Conservation (phyloP, 2,113 vertebrate genomes). For the Cinclus cinclus region DNA sequence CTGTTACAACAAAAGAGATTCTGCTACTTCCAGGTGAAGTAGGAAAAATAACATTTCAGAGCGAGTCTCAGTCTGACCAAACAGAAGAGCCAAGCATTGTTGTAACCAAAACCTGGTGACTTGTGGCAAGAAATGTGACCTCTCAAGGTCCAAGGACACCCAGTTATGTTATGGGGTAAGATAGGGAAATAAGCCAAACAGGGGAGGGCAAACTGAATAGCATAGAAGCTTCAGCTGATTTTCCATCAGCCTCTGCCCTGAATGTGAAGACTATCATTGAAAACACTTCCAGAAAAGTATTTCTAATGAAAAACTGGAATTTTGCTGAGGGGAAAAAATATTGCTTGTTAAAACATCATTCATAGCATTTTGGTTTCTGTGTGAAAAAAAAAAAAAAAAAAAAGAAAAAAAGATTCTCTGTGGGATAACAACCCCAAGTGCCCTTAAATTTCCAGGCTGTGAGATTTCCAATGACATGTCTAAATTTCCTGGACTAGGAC, state of each 20-base stretch:
- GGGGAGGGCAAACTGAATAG: neutral
- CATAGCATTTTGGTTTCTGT: neutral
- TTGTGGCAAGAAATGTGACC: neutral
- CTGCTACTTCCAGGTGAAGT: neutral
- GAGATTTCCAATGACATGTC: neutral
- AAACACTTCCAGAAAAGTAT: neutral
- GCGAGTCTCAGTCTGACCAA: neutral
- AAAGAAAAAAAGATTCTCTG: neutral
- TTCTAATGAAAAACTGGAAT: neutral
- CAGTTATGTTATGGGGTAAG: neutral
- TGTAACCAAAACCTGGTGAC: neutral
- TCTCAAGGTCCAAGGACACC: neutral
- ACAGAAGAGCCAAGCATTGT: neutral
- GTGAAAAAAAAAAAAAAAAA: neutral
- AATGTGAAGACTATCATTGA: neutral
- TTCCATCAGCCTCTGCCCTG: neutral
- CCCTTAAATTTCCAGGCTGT: neutral
- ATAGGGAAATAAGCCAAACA: neutral
- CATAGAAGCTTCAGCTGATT: neutral
- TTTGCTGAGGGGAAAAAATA: neutral
- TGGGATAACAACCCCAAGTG: fast-evolving
- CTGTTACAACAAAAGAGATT: neutral
- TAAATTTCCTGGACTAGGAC: neutral
- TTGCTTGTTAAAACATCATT: neutral
- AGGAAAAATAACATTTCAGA: neutral